phyloP scores from a whole-genome alignment of 2,797 vertebrate genomes.

The Dallia pectoralis region DNA sequence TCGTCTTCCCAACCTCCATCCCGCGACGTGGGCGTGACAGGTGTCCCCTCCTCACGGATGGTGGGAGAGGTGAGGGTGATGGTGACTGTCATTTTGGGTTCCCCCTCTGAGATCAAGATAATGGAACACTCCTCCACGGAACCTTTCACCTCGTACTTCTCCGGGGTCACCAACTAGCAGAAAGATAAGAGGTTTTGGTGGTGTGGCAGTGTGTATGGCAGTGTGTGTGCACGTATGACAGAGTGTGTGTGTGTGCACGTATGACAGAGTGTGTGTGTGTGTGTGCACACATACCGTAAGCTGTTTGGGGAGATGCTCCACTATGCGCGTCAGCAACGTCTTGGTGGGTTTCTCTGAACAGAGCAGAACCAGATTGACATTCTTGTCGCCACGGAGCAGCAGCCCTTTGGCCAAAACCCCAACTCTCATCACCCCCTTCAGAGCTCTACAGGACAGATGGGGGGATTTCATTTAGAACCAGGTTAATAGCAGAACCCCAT shows the following conservation, averaged over 20 bases:
- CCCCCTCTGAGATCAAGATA: conserved; percentile 86
- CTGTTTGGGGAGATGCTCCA: conserved; percentile 95
- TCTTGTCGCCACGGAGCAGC: conserved; percentile 92
- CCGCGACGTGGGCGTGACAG: conserved; percentile 43
- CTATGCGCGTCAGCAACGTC: conserved; percentile 82
- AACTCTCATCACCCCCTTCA: conserved; percentile 96
- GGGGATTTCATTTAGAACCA: neutral
- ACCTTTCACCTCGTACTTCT: conserved; percentile 95
- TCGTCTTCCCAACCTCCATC: conserved; percentile 93
- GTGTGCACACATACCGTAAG: conserved; percentile 79
- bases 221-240: neutral
- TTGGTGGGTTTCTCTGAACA: conserved; percentile 94
- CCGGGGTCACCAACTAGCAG: conserved; percentile 89
- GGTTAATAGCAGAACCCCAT: neutral
- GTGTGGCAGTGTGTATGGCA: neutral
- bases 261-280: neutral
- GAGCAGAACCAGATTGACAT: conserved; percentile 92
- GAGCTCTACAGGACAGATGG: conserved; percentile 62
- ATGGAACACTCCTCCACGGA: conserved; percentile 89
- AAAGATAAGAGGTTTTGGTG: conserved; percentile 29
- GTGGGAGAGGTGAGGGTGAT: conserved; percentile 97
- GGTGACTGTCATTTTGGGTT: conserved; percentile 98
- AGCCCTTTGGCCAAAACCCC: conserved; percentile 96
- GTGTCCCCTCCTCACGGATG: conserved; percentile 88
- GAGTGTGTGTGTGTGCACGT: neutral